Evolutionary conservation across 2,888 invertebrate genomes (phyloP).

Genomic region (Drosophila demipolita): DNA sequence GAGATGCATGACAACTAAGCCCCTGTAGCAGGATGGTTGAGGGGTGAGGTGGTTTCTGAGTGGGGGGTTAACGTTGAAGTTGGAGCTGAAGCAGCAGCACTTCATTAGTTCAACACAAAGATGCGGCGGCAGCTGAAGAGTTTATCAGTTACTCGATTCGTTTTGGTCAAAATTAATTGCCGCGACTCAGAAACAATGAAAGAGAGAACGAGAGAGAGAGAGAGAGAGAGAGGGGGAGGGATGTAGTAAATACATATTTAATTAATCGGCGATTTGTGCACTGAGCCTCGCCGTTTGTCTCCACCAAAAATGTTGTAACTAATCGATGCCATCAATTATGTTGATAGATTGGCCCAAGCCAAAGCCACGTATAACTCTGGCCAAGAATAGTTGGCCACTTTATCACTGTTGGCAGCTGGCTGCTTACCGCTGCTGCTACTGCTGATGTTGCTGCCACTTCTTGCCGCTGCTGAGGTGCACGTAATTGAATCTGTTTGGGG

Average conservation of each 20-base stretch:
- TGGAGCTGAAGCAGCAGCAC: constrained; percentile 32
- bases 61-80: not conserved
- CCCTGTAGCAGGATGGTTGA: constrained; percentile 18
- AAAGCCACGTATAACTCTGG: constrained; percentile 58
- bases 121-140: constrained; percentile 44
- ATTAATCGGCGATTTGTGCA: constrained; percentile 82
- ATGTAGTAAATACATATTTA: constrained; percentile 74
- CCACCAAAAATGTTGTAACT: constrained; percentile 71
- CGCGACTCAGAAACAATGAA: not conserved
- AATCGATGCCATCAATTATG: constrained; percentile 84
- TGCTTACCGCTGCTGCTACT: constrained; percentile 59
- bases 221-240: constrained; percentile 20
- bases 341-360: constrained; percentile 82
- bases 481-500: constrained; percentile 66
- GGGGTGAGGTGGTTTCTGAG: not conserved
- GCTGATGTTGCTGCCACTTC: constrained; percentile 35
- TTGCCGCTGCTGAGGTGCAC: constrained; percentile 58
- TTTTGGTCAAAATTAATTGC: constrained; percentile 72
- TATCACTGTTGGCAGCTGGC: constrained; percentile 79
- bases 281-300: constrained; percentile 74
- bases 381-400: constrained; percentile 58
- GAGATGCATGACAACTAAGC: constrained; percentile 75
- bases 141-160: constrained; percentile 55
- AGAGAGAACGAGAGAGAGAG: not conserved
- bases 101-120: constrained; percentile 73